These are phyloP conservation scores for Cephus nigrinus DNA, from an alignment of 2,888 invertebrate species.

Conservation along the genomic window DNA sequence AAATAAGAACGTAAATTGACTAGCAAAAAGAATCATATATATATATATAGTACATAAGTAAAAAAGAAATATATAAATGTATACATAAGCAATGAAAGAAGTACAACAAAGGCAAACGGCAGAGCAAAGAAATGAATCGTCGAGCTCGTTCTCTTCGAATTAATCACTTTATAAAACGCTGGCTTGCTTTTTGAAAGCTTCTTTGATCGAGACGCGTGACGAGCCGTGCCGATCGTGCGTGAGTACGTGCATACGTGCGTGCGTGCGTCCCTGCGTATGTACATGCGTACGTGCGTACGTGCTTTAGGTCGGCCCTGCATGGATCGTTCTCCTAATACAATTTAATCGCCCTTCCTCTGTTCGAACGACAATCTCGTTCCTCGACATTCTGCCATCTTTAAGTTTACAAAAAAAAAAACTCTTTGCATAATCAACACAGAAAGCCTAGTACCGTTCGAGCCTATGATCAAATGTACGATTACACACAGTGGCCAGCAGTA, in stretches of 20 bases:
- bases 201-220: constrained; percentile 15
- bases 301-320: constrained; percentile 64
- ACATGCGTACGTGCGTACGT: constrained; percentile 42
- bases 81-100: neutral
- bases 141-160: constrained; percentile 18
- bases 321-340: constrained; percentile 42
- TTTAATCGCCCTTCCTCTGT: neutral
- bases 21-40: neutral
- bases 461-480: neutral
- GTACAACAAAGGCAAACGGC: neutral
- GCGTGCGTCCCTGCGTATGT: neutral
- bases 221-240: constrained; percentile 1
- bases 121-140: neutral
- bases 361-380: neutral
- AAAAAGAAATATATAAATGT: neutral
- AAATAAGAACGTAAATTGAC: neutral
- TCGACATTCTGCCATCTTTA: neutral
- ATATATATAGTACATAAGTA: neutral
- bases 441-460: neutral
- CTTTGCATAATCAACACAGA: neutral
- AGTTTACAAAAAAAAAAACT: neutral
- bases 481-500: neutral
- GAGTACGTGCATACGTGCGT: neutral
- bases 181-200: constrained; percentile 47
- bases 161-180: constrained; percentile 32